Evolutionary conservation across 2,888 invertebrate species (phyloP).

Genomic region (Lacanobia oleracea): DNA sequence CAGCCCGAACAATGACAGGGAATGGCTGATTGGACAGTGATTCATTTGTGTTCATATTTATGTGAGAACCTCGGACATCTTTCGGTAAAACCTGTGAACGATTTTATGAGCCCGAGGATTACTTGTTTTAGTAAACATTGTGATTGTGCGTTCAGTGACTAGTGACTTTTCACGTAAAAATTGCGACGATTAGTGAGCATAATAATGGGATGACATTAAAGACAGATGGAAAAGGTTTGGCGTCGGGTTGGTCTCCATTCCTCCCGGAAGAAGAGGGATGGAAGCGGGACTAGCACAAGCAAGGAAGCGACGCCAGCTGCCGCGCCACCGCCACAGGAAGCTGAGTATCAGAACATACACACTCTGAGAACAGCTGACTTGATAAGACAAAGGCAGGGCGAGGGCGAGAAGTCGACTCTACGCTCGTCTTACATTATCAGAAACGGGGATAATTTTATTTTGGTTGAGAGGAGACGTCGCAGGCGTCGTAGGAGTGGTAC

Average conservation of each 20-base stretch:
- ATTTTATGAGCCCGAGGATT: slow-evolving; percentile 22
- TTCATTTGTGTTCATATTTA: slow-evolving; percentile 73
- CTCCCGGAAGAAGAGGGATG: slow-evolving; percentile 90
- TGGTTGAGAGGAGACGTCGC: slow-evolving; percentile 87
- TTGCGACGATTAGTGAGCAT: slow-evolving; percentile 66
- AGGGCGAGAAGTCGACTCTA: slow-evolving; percentile 86
- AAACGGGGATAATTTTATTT: slow-evolving; percentile 89
- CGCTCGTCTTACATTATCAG: slow-evolving; percentile 88
- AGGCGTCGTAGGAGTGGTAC: slow-evolving; percentile 87
- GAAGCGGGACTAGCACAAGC: slow-evolving; percentile 88
- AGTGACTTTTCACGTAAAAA: slow-evolving; percentile 49
- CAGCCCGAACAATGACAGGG: slow-evolving; percentile 80
- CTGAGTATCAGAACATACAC: slow-evolving; percentile 89
- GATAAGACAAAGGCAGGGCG: slow-evolving; percentile 88
- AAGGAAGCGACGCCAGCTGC: slow-evolving; percentile 81
- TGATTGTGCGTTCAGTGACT: slow-evolving; percentile 46
- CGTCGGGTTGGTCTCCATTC: slow-evolving; percentile 90
- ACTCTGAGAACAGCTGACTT: slow-evolving; percentile 89
- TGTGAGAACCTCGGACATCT: slow-evolving; percentile 68
- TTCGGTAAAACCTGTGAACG: slow-evolving; percentile 55
- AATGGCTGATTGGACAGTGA: slow-evolving; percentile 81
- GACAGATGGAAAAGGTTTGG: slow-evolving; percentile 90
- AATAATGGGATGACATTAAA: slow-evolving; percentile 89
- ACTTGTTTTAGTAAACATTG: slow-evolving; percentile 48
- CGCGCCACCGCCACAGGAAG: slow-evolving; percentile 84